Conservation (phyloP, 2,113 vertebrate species). For the Pachyramphus minor region DNA sequence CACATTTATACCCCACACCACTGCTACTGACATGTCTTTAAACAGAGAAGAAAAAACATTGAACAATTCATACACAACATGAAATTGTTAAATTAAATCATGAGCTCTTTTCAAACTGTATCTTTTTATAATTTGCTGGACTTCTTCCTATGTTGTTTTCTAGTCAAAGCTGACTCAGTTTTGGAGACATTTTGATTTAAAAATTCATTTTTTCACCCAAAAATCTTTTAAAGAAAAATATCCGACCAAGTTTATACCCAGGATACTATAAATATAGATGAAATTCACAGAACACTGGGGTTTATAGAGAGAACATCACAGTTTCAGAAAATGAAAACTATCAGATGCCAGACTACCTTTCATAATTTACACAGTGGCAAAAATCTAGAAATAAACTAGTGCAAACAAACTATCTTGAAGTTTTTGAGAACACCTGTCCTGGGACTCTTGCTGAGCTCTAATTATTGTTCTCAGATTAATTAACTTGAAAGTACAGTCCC, state of each 20-base stretch:
- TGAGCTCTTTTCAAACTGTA: background rate
- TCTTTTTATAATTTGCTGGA: background rate
- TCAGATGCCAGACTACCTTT: background rate
- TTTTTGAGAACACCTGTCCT: background rate
- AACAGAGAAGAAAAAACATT: background rate
- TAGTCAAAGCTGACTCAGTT: background rate
- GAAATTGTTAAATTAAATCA: background rate
- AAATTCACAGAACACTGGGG: background rate
- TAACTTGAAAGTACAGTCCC: background rate
- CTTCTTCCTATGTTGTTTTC: background rate
- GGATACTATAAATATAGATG: background rate
- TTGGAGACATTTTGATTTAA: background rate
- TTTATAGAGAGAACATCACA: background rate
- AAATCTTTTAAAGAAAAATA: background rate
- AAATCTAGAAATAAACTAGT: background rate
- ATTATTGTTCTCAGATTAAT: background rate
- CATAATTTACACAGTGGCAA: background rate
- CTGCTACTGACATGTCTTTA: background rate
- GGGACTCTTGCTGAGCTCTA: background rate
- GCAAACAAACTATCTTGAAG: background rate
- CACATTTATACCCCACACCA: background rate
- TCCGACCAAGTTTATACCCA: background rate
- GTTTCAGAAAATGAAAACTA: background rate
- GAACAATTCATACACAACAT: background rate
- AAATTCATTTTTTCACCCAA: background rate